Base-by-base conservation (phyloP, 1,140 invertebrate genomes). In the Nixonia krombeini region DNA sequence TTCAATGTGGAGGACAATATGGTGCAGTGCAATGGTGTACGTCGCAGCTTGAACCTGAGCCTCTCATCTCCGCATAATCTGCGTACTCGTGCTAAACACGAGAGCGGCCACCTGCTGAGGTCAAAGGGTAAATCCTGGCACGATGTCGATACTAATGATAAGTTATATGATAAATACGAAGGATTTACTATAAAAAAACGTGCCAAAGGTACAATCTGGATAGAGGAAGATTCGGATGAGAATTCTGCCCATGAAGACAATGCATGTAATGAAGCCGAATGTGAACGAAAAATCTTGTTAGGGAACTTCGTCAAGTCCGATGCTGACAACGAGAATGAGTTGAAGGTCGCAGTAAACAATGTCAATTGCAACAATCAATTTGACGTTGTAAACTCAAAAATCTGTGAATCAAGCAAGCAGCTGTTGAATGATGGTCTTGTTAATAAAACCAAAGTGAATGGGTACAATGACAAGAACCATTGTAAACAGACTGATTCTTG, bases 161-260 rank as follows among this genome's bases (percentile, higher is more conserved):
- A 84, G 38, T 68, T 81, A 26, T 83, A 78, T 28, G 81, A 84
- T 0, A 85, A 84, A 12, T 80, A 81, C 0, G 80, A 84, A 46
- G 79, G 81, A 18, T 85, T 73, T 33, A 83, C 78, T 1, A 84
- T 85, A 23, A 85, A 83, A 17, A 85, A 85, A 23, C 75, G 82
- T 16, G 66, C 84, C 4, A 85, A 85, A 37, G 83, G 83, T 10
- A 83, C 82, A 2, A 82, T 84, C 10, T 85, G 84, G 84, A 74
- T 85, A 10, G 84, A 84, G 31, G 81, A 83, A 18, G 79, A 78
- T 6, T 68, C 76, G 0, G 65, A 65, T 0, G 75, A 81, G 0
- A 73, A 76, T 4, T 75, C 70, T n/a, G 25, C 49, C 3, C 26
- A 67, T 2, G 67, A 75, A 4, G 28, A 72, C 29, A 1, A 51